Percentiles rank a stretch among this genome's conserved stretches.
Conservation (phyloP, 2,888 invertebrate genomes). For the Cheilosia pagana region DNA sequence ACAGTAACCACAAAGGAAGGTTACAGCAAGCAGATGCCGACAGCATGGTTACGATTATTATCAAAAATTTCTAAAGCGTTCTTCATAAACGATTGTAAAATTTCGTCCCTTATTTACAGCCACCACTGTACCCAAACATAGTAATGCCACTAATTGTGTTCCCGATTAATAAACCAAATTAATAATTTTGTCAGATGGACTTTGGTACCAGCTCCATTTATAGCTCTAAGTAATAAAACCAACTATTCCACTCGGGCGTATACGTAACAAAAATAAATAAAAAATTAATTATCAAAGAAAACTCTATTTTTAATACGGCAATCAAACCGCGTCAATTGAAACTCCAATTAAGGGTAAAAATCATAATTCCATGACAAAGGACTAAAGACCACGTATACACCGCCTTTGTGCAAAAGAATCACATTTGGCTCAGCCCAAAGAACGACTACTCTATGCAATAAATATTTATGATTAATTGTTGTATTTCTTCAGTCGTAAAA, state of each 20-base stretch:
- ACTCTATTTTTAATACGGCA: neutral
- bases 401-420: neutral
- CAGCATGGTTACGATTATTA: too few species aligned
- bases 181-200: too few species aligned
- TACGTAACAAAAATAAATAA: conserved; percentile 19
- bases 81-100: too few species aligned
- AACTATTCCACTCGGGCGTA: conserved; percentile 25
- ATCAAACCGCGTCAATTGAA: conserved; percentile 16
- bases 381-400: neutral
- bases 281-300: neutral
- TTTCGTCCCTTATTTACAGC: too few species aligned
- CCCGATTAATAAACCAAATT: too few species aligned
- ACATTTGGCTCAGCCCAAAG: conserved; percentile 25
- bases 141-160: too few species aligned
- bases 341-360: conserved; percentile 13
- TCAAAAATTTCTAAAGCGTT: too few species aligned
- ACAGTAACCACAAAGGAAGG: too few species aligned
- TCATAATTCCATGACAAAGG: conserved; percentile 8
- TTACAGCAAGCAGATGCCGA: too few species aligned
- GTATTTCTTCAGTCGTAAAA: conserved; percentile 38
- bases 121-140: too few species aligned
- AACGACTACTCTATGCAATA: conserved; percentile 20
- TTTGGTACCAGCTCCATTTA: neutral
- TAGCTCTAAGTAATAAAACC: neutral
- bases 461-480: conserved; percentile 60